Conservation (phyloP, 2,797 vertebrate genomes). For the Dipus sagitta region DNA sequence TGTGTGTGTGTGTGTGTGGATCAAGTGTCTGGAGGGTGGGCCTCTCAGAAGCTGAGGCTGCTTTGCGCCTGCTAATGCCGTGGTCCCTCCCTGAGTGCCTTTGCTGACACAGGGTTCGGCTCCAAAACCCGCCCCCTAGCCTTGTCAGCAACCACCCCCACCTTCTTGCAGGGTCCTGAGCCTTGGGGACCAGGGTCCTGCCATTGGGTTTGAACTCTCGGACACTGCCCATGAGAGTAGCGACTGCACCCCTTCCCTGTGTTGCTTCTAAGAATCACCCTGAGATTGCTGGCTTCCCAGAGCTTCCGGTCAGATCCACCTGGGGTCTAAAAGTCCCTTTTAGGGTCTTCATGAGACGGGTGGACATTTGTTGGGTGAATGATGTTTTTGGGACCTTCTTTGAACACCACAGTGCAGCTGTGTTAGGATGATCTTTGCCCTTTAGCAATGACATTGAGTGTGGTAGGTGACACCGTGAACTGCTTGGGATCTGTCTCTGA, state of each 20-base stretch:
- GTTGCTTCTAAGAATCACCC: background rate
- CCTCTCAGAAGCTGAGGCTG: background rate
- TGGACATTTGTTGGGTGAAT: background rate
- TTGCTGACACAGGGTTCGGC: rapidly evolving
- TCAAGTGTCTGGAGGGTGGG: background rate
- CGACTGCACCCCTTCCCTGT: background rate
- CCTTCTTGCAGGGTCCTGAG: background rate
- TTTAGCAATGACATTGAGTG: background rate
- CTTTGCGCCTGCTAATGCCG: background rate
- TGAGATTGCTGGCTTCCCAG: background rate
- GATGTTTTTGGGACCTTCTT: background rate
- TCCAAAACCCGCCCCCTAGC: background rate
- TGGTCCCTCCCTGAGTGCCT: background rate
- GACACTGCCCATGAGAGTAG: background rate
- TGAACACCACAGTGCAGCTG: background rate
- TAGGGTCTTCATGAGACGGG: background rate
- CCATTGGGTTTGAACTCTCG: background rate
- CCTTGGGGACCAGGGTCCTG: background rate
- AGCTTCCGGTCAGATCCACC: background rate
- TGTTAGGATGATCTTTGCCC: background rate
- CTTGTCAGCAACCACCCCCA: background rate
- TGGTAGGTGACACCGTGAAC: background rate
- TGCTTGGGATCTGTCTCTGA: background rate
- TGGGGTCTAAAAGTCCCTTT: background rate
- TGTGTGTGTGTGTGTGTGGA: background rate